Evolutionary conservation across 2,113 vertebrate species (phyloP), one percentile per base, ranked within the genome.

Genomic region (Merops nubicus): DNA sequence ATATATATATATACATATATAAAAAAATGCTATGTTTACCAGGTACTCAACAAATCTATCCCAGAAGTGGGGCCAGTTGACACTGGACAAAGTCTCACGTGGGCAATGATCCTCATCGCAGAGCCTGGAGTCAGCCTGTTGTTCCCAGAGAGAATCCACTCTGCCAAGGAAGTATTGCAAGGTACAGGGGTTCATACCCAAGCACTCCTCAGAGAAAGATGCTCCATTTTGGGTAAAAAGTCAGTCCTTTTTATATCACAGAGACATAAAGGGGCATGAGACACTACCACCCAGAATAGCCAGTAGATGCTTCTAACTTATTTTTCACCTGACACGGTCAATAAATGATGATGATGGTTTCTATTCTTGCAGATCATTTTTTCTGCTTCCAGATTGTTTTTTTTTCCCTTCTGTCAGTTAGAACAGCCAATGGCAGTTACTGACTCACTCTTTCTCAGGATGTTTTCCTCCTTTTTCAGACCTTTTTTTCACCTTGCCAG

Each of bases 41-140:
- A 60, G 31, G 26, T 51, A 45, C 34, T 82, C 9, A 57, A 42
- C 54, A 85, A 91, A 85, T 40, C 43, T 43, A 50, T 36, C 34
- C 33, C 79, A 74, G 56, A 60, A 69, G 19, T 15, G 40, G 6
- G 11, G 11, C 40, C 54, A 56, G 5, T 5, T 5, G 8, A 31
- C 51, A 60, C 1, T 23, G 25, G 59, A 54, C 2, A 4, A 79
- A 70, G 21, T 47, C 15, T 91, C 59, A 28, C 40, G 23, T 45
- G 31, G 12, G 4, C 2, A 2, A 1, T 31, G 11, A 9, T 40
- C 40, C 0, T 0, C 21, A 19, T 74, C 79, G 51, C 0, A 0
- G 75, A 85, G 28, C 50, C 69, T 2, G 3, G 60, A 74, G 65
- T n/a, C 64, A 93, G 54, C 48, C 69, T 9, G 8, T 34, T 4